Evolutionary conservation across 2,797 vertebrate genomes (phyloP).

Genomic region (Euphonia xanthogaster): DNA sequence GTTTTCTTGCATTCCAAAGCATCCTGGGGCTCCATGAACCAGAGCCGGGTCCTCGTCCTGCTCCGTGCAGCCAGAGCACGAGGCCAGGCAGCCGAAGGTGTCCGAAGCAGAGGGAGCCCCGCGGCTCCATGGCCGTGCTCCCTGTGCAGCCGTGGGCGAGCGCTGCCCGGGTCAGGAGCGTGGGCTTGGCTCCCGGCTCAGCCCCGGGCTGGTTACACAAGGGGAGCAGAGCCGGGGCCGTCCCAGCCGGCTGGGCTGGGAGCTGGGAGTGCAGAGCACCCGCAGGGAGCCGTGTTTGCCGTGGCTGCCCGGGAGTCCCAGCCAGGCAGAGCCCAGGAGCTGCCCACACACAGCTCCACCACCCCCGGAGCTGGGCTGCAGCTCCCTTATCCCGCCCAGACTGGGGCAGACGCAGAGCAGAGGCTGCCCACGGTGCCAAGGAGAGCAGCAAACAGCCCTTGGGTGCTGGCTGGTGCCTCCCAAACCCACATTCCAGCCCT

Average conservation of each 20-base stretch:
- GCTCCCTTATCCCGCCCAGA: neutral
- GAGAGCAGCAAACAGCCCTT: neutral
- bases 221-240: neutral
- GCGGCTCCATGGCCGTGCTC: accelerated
- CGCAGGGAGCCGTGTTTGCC: neutral
- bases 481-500: neutral
- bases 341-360: neutral
- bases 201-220: neutral
- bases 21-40: accelerated
- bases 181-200: neutral
- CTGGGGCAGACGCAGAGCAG: neutral
- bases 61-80: accelerated
- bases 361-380: neutral
- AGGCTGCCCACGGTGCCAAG: neutral
- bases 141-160: neutral
- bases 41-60: neutral
- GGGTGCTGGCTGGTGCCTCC: neutral
- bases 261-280: neutral
- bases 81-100: neutral
- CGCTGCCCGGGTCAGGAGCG: neutral
- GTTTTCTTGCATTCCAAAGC: too few species aligned
- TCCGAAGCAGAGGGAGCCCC: neutral
- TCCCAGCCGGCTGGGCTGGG: neutral
- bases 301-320: too few species aligned
- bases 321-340: too few species aligned